Evolutionary conservation across 2,888 invertebrate genomes (phyloP).

Genomic region (Odontomyia ornata): DNA sequence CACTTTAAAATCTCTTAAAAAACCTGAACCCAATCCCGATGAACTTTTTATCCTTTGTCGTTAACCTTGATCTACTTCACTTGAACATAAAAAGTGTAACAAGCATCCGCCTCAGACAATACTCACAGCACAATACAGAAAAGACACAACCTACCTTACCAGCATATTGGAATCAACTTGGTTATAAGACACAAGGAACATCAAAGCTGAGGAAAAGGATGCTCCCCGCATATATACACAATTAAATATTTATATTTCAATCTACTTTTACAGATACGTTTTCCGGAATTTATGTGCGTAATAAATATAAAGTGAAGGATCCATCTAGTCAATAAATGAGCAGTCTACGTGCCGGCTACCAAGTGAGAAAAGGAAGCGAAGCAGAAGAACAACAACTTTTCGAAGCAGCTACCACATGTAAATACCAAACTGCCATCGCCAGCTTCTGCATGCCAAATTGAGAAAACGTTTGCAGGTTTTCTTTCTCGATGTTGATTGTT

Average conservation of each 20-base stretch:
- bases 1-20: background rate
- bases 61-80: slow-evolving; percentile 26
- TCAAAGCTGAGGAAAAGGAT: slow-evolving; percentile 20
- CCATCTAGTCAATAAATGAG: slow-evolving; percentile 43
- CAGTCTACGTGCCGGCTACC: background rate
- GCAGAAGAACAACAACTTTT: background rate
- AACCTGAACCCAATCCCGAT: background rate
- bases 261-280: slow-evolving; percentile 53
- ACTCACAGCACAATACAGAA: background rate
- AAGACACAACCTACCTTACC: background rate
- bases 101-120: background rate
- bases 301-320: slow-evolving; percentile 54
- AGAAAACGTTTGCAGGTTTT: no score
- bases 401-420: no score
- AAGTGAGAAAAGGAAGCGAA: background rate
- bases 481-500: no score
- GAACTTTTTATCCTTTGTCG: background rate
- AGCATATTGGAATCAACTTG: background rate
- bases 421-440: no score
- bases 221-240: slow-evolving; percentile 45
- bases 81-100: background rate
- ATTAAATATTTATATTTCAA: slow-evolving; percentile 55
- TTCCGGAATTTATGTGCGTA: slow-evolving; percentile 54
- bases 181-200: background rate
- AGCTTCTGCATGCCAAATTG: no score